phyloP scores from a whole-genome alignment of 2,888 invertebrate species.

The Scrobipalpa costella region DNA sequence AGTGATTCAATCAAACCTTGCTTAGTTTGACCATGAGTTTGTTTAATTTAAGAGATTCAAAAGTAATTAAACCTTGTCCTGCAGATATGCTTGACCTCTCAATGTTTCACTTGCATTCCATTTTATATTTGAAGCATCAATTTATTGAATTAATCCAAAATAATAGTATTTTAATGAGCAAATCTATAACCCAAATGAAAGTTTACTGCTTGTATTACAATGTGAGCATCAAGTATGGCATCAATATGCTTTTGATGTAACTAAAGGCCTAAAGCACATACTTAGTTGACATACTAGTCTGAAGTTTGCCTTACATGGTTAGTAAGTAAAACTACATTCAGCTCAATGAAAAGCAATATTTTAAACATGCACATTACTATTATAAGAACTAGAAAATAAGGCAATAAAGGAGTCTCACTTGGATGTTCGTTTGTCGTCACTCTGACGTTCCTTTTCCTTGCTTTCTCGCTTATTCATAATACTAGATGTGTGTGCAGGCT shows the following conservation, averaged over 20 bases:
- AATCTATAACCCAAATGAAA: neutral
- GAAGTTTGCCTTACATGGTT: too few species aligned
- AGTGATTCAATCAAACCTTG: slow-evolving; percentile 3
- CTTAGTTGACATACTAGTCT: too few species aligned
- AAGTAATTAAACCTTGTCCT: neutral
- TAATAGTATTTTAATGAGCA: neutral
- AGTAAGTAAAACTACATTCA: too few species aligned
- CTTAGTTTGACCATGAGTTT: neutral
- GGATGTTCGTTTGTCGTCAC: slow-evolving; percentile 78
- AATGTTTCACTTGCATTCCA: neutral
- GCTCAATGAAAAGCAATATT: too few species aligned
- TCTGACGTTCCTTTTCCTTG: slow-evolving; percentile 79
- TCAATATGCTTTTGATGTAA: too few species aligned
- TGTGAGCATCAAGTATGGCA: too few species aligned
- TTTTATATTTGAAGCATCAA: neutral
- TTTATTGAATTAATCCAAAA: neutral
- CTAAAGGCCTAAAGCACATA: too few species aligned
- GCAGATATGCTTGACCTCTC: neutral
- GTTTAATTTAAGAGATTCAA: neutral
- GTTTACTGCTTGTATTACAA: too few species aligned
- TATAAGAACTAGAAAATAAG: neutral
- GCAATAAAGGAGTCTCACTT: slow-evolving; percentile 58
- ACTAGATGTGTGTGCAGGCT: slow-evolving; percentile 72
- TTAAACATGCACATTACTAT: neutral
- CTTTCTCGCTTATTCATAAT: slow-evolving; percentile 80